phyloP scores from a whole-genome alignment of 2,888 invertebrate genomes.

The Leptogaster cylindrica region DNA sequence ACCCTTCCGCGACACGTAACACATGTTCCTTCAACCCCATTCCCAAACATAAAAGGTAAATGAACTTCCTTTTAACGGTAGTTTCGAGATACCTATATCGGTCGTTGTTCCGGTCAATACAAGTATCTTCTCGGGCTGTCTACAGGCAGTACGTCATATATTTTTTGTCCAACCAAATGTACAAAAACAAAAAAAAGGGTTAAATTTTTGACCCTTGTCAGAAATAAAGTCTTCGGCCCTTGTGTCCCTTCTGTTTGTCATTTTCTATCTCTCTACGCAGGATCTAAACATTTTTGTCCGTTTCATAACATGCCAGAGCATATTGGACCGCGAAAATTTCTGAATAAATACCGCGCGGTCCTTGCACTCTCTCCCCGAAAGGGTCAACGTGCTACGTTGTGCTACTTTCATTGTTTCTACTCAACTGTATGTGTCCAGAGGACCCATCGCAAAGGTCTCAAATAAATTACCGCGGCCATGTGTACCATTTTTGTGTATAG shows the following conservation, averaged over 20 bases:
- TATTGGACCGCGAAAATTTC: neutral
- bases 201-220: conserved; percentile 23
- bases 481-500: neutral
- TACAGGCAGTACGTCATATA: no score
- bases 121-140: conserved; percentile 1
- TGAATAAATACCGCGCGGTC: neutral
- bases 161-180: neutral
- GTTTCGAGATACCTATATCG: neutral
- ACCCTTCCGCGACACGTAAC: neutral
- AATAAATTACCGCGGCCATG: conserved; percentile 26
- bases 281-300: no score
- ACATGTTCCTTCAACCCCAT: conserved; percentile 6
- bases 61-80: conserved; percentile 36
- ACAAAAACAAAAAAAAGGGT: neutral
- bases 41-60: conserved; percentile 10
- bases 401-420: conserved; percentile 27
- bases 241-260: neutral
- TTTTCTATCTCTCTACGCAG: neutral
- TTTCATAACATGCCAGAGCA: neutral
- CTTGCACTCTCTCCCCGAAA: neutral
- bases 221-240: conserved; percentile 10
- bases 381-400: conserved; percentile 22
- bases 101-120: conserved; percentile 17
- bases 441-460: conserved; percentile 1
- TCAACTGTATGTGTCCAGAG: neutral